Conservation (phyloP, 2,797 vertebrate genomes). For the Micrastur ruficollis region DNA sequence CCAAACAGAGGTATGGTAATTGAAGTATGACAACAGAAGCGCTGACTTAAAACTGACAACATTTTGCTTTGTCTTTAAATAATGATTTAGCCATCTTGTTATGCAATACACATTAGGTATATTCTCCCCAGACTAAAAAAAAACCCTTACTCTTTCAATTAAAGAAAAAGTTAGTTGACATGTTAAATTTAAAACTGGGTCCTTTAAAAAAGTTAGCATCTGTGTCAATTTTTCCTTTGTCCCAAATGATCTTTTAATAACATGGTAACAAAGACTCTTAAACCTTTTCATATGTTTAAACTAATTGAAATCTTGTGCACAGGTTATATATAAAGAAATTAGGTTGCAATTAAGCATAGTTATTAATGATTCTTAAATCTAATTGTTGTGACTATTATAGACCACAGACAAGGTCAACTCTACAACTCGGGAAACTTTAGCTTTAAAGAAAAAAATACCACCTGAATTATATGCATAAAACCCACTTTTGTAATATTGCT, state of each 20-base stretch:
- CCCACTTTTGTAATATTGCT: not conserved
- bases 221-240: conserved; percentile 20
- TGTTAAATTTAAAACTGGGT: not conserved
- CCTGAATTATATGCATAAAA: not conserved
- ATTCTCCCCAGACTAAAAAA: not conserved
- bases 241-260: conserved; percentile 52
- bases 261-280: conserved; percentile 17
- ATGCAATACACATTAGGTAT: not conserved
- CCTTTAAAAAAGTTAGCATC: conserved; percentile 23
- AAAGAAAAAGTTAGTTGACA: not conserved
- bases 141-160: not conserved
- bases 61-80: not conserved
- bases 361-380: conserved; percentile 54
- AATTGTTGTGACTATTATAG: conserved; percentile 50
- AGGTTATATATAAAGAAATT: conserved; percentile 62
- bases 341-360: conserved; percentile 59
- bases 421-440: conserved; percentile 9
- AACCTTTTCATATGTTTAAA: conserved; percentile 44
- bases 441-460: conserved; percentile 41
- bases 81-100: not conserved
- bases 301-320: conserved; percentile 52
- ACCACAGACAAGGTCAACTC: conserved; percentile 42
- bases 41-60: not conserved
- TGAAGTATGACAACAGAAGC: not conserved
- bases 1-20: not conserved